A percentile compares a stretch with the other conserved stretches of the same genome.
Conservation (phyloP, 2,888 invertebrate genomes). For the Magallana nippona region DNA sequence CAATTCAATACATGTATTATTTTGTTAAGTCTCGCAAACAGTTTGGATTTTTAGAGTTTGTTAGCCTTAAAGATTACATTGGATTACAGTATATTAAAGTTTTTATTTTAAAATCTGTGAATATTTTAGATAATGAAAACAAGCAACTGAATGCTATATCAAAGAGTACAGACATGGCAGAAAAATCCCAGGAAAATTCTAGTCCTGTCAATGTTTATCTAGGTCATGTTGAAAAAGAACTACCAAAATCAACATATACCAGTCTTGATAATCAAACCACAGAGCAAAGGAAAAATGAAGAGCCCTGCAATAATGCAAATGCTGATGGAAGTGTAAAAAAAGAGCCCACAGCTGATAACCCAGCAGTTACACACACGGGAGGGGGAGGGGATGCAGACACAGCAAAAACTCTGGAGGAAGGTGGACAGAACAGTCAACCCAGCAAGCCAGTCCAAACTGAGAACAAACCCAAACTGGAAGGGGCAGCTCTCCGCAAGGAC, state of each 20-base stretch:
- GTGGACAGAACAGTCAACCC: not conserved
- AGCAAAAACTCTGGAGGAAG: not conserved
- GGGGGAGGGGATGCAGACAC: not conserved
- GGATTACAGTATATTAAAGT: not conserved
- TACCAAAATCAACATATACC: not conserved
- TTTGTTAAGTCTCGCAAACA: no score
- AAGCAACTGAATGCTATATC: not conserved
- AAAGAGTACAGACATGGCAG: not conserved
- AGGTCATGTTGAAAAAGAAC: not conserved
- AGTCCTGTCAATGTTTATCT: not conserved
- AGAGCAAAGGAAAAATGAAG: no score
- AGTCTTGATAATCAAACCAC: no score
- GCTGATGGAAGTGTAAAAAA: not conserved
- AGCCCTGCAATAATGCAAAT: not conserved
- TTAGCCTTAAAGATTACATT: no score
- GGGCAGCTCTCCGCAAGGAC: slow-evolving; percentile 49
- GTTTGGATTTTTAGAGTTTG: no score
- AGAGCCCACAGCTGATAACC: not conserved
- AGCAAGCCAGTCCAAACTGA: not conserved
- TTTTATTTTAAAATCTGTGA: not conserved
- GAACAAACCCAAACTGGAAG: slow-evolving; percentile 3
- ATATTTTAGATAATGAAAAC: not conserved
- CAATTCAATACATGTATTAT: no score
- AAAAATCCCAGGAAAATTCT: not conserved
- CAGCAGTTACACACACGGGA: not conserved